Evolutionary conservation across 2,797 vertebrate genomes (phyloP), one percentile per base, ranked within the genome.

Genomic region (Synaphobranchus kaupii): DNA sequence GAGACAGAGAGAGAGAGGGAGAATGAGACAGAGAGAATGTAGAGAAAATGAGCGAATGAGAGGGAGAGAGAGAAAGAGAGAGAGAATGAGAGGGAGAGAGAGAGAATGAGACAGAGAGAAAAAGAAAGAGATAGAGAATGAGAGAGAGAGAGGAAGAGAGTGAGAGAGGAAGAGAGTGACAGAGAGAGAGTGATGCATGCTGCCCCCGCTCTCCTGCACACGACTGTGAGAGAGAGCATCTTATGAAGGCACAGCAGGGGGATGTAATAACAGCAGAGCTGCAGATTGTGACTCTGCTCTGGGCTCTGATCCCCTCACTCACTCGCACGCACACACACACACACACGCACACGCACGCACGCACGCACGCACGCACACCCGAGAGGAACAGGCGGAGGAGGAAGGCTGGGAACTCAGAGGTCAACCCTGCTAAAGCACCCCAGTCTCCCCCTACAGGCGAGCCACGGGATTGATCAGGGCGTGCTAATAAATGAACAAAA

Each of bases 201-300:
- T 31, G 56, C 84, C 84, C 44, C 39, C 60, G 44, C 54, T 28
- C 44, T 71, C 83, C 56, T 4, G 22, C 86, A 60, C 50, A n/a
- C 39, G 63, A 71, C 76, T 39, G 71, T 52, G 39, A 22, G 48
- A 68, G 78, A n/a, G 84, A 83, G 39, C 73, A 63, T 48, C 84
- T 86, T 86, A 86, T 88, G 84, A 88, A 86, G 60, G 73, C 44
- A 58, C 87, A 86, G 78, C 60, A 12, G 87, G 84, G 63, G 39
- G 12, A 4, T 12, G 39, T 13, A 56, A 52, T n/a, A 88, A 88
- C 63, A 76, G 81, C 84, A 58, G 86, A 66, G 78, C 63, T 22
- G 60, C 60, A 88, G 87, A 88, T 56, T 88, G 86, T 82, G 82
- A 78, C 60, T 39, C 78, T 68, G 87, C 87, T 71, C 48, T 25